Evolutionary conservation across 1,140 invertebrate species (phyloP).

Genomic region (Araneus ventricosus): DNA sequence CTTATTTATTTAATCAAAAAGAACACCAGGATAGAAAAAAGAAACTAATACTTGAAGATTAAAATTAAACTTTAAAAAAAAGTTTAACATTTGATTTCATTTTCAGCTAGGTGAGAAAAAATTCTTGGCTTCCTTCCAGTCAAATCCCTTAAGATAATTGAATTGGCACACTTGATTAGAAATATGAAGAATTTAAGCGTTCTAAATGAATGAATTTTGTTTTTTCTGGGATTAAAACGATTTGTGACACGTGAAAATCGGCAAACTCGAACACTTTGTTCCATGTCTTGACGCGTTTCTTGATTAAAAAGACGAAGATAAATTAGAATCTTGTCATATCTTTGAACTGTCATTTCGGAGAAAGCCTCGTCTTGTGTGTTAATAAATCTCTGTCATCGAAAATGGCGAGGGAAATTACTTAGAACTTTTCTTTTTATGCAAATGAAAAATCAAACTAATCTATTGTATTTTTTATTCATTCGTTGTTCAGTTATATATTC

Average conservation of each 20-base stretch:
- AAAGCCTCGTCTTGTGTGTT: background rate
- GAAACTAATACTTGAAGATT: slow-evolving; percentile 24
- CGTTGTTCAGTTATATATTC: no score
- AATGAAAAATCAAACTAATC: slow-evolving; percentile 7
- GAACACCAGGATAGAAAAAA: background rate
- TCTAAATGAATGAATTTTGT: slow-evolving; percentile 20
- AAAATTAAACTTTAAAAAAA: slow-evolving; percentile 56
- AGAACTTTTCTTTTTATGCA: background rate
- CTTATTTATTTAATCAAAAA: slow-evolving; percentile 47
- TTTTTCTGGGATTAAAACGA: slow-evolving; percentile 12
- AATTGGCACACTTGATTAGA: slow-evolving; percentile 52
- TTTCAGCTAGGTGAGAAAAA: slow-evolving; percentile 2
- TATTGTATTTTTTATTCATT: no score
- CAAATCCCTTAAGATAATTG: slow-evolving; percentile 33
- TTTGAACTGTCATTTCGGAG: background rate
- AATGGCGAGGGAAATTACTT: background rate
- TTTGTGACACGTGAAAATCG: slow-evolving; percentile 17
- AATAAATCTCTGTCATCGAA: slow-evolving; percentile 10
- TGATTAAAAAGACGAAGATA: slow-evolving; percentile 41
- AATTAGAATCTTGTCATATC: slow-evolving; percentile 36
- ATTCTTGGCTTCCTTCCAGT: slow-evolving; percentile 29
- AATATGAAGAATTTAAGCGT: slow-evolving; percentile 21
- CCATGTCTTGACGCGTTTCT: slow-evolving; percentile 7
- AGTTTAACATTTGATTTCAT: slow-evolving; percentile 49
- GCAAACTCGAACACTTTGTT: background rate